Evolutionary conservation across 2,113 vertebrate species (phyloP).

Genomic region (Misgurnus anguillicaudatus): DNA sequence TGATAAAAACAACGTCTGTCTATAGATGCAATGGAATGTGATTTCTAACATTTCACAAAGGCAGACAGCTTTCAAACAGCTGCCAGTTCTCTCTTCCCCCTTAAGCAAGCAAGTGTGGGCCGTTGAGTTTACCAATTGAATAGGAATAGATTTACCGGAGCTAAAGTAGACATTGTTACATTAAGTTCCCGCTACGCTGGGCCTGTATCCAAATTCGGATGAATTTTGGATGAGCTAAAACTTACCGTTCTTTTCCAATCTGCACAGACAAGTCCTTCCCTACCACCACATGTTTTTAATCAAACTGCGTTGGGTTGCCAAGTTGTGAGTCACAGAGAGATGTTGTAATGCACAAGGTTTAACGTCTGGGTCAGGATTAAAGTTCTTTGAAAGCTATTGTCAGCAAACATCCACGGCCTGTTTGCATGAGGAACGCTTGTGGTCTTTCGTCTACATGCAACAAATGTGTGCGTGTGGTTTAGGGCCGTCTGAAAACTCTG

Average conservation of each 20-base stretch:
- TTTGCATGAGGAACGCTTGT: conserved; percentile 33
- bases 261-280: conserved; percentile 12
- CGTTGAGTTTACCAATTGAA: neutral
- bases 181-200: conserved; percentile 40
- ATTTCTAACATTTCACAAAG: conserved; percentile 26
- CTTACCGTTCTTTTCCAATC: conserved; percentile 4
- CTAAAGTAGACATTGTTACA: neutral
- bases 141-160: conserved; percentile 34
- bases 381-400: conserved; percentile 13
- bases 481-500: conserved; percentile 38
- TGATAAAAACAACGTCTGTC: conserved; percentile 33
- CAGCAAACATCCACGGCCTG: conserved; percentile 25
- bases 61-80: conserved; percentile 11
- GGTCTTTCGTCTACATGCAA: conserved; percentile 18
- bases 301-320: conserved; percentile 1
- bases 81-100: conserved; percentile 25
- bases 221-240: conserved; percentile 13
- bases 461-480: conserved; percentile 43
- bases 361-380: conserved; percentile 49
- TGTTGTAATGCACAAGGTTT: conserved; percentile 41
- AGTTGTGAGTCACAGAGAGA: conserved; percentile 7
- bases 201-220: conserved; percentile 20
- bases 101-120: neutral
- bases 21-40: conserved; percentile 47
- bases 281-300: conserved; percentile 50